Evolutionary conservation across 2,888 invertebrate species (phyloP), one percentile per base, ranked within the genome.

Genomic region (Zhengitettix transpicula): DNA sequence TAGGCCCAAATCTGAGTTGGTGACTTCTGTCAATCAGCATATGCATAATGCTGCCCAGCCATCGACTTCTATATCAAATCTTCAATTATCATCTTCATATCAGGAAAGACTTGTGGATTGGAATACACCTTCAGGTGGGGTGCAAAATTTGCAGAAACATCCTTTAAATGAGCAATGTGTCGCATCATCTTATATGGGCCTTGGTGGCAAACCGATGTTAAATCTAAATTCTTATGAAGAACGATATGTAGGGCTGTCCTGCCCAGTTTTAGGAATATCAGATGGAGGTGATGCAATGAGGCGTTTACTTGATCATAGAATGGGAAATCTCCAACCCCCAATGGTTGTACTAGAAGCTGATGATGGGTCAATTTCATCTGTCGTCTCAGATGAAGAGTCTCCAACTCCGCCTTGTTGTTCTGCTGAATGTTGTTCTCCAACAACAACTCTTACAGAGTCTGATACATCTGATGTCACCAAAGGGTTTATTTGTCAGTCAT

Each of bases 81-180:
- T 52, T 28, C 53, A 28, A 54, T 70, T 71, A 59, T 66, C 68
- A 62, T 69, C 69, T 61, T 63, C 65, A 40, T 70, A 69, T 66
- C 70, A 68, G 65, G 71, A 70, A 64, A 69, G 69, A 64, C 67
- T 70, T 63, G 70, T 70, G 66, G 70, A 72, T 67, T 71, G 71
- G 71, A 67, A 67, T 58, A 65, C 65, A 55, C 65, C 66, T 65
- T 68, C 71, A 72, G 72, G 72, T 72, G 69, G 42, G 57, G 52
- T 42, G n/a, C 2, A 28, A 28, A 28, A 28, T 28, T 28, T 28
- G 28, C 28, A 28, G 28, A 28, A 2, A 28, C 28, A 7, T 28
- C 28, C 28, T 28, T 28, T 28, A 2, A 7, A 28, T 28, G 7
- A 5, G 28, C n/a, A n/a, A n/a, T n/a, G n/a, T n/a, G n/a, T n/a